A percentile compares a stretch with the other conserved stretches of the same genome.
These are phyloP conservation scores for Leptopilina myrica DNA, from an alignment of 2,888 invertebrate genomes.

Conservation along the genomic window DNA sequence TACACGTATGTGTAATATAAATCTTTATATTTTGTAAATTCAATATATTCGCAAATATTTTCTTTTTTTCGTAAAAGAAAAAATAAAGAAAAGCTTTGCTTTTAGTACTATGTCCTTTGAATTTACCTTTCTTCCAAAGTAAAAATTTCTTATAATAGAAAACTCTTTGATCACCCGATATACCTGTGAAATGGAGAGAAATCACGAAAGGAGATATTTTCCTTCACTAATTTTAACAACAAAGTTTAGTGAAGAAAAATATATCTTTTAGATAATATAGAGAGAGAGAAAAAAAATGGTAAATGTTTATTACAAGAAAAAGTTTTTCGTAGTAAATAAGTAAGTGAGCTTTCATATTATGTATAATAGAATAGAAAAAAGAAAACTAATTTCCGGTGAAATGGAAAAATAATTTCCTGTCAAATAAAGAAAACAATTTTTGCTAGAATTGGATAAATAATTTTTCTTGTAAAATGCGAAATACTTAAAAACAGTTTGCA, in stretches of 20 bases:
- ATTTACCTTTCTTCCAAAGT: not conserved
- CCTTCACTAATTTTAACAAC: not conserved
- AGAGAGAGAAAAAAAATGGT: no score
- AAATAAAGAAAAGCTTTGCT: not conserved
- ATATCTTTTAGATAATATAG: not conserved
- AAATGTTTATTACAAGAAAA: no score
- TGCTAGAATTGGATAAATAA: no score
- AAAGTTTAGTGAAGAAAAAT: not conserved
- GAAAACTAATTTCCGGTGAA: no score
- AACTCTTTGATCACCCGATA: slow-evolving; percentile 11
- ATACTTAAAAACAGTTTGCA: no score
- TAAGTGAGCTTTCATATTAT: no score
- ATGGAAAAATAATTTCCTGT: no score
- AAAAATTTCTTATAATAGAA: not conserved
- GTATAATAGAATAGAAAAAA: no score
- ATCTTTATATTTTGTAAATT: not conserved
- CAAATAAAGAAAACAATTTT: no score
- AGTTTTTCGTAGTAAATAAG: no score
- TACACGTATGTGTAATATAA: not conserved
- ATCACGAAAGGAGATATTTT: not conserved
- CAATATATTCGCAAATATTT: not conserved
- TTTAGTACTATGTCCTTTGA: not conserved
- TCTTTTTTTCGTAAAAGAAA: not conserved
- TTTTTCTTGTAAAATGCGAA: no score
- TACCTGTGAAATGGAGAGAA: not conserved